Conservation (phyloP, 2,797 vertebrate genomes). For the Buphagus erythrorhynchus region DNA sequence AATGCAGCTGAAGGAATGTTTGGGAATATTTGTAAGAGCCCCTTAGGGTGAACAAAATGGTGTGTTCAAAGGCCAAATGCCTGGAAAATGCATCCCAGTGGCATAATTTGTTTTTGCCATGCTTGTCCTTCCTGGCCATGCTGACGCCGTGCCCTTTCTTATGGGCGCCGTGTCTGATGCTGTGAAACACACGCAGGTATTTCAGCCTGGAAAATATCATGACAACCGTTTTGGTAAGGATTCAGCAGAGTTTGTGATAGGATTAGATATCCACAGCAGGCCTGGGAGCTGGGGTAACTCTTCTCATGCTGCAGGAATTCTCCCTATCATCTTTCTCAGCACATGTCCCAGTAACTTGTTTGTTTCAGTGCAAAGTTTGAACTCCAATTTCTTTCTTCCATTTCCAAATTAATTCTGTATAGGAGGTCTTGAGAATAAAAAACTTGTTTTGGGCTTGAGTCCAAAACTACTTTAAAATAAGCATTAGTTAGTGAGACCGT, state of each 20-base stretch:
- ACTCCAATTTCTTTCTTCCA: not conserved
- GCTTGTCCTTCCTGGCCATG: not conserved
- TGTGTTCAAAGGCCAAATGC: not conserved
- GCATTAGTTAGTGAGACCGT: not conserved
- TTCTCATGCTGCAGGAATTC: not conserved
- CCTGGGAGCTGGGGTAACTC: not conserved
- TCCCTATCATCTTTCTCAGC: not conserved
- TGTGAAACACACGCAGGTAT: rapidly evolving
- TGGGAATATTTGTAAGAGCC: not conserved
- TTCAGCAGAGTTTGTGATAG: not conserved
- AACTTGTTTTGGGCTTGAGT: not conserved
- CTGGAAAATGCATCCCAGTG: not conserved
- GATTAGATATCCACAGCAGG: not conserved
- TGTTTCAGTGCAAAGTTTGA: not conserved
- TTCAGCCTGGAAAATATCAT: not conserved
- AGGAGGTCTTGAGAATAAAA: not conserved
- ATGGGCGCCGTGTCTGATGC: rapidly evolving
- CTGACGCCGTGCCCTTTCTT: rapidly evolving
- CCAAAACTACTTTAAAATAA: not conserved
- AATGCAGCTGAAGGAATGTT: not conserved
- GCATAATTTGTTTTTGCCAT: not conserved
- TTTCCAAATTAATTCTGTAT: not conserved
- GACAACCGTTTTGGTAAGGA: not conserved
- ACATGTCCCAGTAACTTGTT: rapidly evolving
- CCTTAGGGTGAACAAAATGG: not conserved